phyloP scores from a whole-genome alignment of 2,113 vertebrate genomes.

The Narcine bancroftii region DNA sequence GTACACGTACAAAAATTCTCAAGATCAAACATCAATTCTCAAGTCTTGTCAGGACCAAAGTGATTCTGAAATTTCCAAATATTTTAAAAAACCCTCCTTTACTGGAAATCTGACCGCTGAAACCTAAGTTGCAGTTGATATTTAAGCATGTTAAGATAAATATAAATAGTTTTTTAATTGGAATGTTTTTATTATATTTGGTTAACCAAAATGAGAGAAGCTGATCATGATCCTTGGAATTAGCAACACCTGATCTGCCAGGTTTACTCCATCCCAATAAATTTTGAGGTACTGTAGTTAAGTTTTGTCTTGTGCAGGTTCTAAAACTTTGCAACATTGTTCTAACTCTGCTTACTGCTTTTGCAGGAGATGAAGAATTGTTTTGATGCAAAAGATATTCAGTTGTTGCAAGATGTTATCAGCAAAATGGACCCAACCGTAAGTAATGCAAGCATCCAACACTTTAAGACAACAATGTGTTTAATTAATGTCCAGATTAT shows the following conservation, averaged over 20 bases:
- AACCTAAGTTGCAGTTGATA: too few species aligned
- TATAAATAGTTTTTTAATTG: too few species aligned
- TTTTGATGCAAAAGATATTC: slow-evolving; percentile 81
- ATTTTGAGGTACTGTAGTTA: background rate
- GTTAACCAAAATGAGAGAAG: background rate
- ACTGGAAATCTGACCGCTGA: too few species aligned
- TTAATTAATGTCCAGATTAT: background rate
- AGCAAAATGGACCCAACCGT: slow-evolving; percentile 86
- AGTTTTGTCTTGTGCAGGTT: background rate
- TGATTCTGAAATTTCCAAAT: too few species aligned
- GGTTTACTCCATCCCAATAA: background rate
- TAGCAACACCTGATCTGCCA: background rate
- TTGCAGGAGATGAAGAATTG: slow-evolving; percentile 83
- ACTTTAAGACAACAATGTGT: too few species aligned
- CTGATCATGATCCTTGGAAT: background rate
- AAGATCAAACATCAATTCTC: too few species aligned
- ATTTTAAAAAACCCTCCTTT: too few species aligned
- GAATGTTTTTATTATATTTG: background rate
- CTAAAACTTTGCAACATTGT: background rate
- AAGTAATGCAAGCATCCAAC: slow-evolving; percentile 42
- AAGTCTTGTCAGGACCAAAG: too few species aligned
- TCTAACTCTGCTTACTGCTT: background rate
- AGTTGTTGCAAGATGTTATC: slow-evolving; percentile 80
- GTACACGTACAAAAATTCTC: too few species aligned
- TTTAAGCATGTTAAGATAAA: too few species aligned